A percentile compares a stretch with the other conserved stretches of the same genome.
These are phyloP conservation scores for Flexamia atlantica DNA, from an alignment of 2,888 invertebrate genomes.

Conservation along the genomic window DNA sequence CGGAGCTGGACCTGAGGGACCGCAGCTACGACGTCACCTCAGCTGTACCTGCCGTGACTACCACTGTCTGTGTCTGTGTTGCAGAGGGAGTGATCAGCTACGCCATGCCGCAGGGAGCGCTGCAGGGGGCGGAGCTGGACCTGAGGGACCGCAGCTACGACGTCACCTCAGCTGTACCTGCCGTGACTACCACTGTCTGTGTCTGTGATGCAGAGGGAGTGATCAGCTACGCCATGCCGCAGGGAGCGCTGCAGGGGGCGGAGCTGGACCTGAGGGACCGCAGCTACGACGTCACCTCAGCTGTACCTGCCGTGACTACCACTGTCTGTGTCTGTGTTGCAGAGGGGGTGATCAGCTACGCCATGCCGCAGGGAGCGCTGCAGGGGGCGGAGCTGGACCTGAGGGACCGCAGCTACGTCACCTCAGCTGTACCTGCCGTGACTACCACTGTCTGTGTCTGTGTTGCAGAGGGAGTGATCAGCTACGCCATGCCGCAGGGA, in stretches of 20 bases:
- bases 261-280: conserved; percentile 82
- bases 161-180: too few relatives aligned
- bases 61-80: conserved; percentile 47
- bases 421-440: conserved; percentile 74
- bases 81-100: conserved; percentile 86
- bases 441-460: too few relatives aligned
- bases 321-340: conserved; percentile 78
- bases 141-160: conserved; percentile 70
- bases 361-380: conserved; percentile 85
- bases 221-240: conserved; percentile 87
- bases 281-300: conserved; percentile 83
- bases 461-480: conserved; percentile 81
- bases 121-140: conserved; percentile 83
- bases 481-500: conserved; percentile 89
- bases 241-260: conserved; percentile 83
- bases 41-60: too few relatives aligned
- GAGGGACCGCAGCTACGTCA: conserved; percentile 84
- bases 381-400: conserved; percentile 83
- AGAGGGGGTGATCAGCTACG: conserved; percentile 86
- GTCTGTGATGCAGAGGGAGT: conserved; percentile 78
- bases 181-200: too few relatives aligned
- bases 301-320: conserved; percentile 84
- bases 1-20: conserved; percentile 82
- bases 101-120: conserved; percentile 86
- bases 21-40: conserved; percentile 81